Percentiles rank a stretch among this genome's conserved stretches.
Conservation (phyloP, 2,888 invertebrate species). For the Tortricodes alternella region DNA sequence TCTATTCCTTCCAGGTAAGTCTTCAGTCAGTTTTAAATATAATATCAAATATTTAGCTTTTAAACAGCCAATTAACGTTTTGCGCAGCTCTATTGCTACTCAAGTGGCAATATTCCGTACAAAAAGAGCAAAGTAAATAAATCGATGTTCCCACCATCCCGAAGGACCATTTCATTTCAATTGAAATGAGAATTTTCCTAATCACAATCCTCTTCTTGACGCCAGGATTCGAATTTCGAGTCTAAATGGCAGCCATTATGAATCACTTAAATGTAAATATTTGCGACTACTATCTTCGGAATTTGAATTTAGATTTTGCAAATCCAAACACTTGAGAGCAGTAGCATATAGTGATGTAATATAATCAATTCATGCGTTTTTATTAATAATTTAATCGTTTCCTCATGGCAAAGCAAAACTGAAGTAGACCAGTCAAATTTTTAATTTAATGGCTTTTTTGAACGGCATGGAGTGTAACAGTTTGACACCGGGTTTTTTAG, state of each 20-base stretch:
- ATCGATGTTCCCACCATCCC: conserved; percentile 23
- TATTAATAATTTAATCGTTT: neutral
- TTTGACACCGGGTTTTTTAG: too few species aligned
- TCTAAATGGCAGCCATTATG: conserved; percentile 38
- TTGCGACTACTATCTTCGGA: neutral
- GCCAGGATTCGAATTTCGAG: conserved; percentile 38
- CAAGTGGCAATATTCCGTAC: conserved; percentile 29
- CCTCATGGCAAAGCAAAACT: neutral
- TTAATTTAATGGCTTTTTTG: too few species aligned
- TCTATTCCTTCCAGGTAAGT: too few species aligned
- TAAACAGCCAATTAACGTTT: too few species aligned
- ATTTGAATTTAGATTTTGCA: neutral
- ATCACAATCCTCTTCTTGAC: conserved; percentile 32
- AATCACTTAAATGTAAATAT: conserved; percentile 26
- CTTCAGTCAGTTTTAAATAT: too few species aligned
- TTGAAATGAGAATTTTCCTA: conserved; percentile 41
- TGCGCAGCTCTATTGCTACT: neutral
- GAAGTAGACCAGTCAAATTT: neutral
- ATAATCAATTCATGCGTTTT: neutral
- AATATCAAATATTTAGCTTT: neutral
- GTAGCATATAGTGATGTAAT: neutral
- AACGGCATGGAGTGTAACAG: too few species aligned
- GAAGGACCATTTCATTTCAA: conserved; percentile 40
- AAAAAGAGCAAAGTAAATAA: conserved; percentile 29
- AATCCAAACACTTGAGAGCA: neutral